Base-by-base conservation (phyloP, 37 sponge, comb jelly and placozoan species). In the Cladorhizidae sp. region DNA sequence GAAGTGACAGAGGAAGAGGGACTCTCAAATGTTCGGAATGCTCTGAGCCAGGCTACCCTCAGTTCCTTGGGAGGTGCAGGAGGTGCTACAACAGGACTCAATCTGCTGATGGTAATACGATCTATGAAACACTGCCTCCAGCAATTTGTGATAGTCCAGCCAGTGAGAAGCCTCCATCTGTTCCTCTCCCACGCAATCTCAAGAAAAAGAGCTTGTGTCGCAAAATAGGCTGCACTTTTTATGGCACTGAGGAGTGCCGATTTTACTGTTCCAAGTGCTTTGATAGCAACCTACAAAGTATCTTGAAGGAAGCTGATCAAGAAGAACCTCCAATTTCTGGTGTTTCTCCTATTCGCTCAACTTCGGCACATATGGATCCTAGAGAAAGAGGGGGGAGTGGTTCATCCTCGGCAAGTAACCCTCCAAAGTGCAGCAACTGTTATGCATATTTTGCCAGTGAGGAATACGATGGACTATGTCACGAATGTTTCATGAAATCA, bases 181-280 rank as follows among this genome's bases (percentile, higher is more conserved):
- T 52, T 9, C 74, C 83, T 14, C 71, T 39, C 12, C 74, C 73
- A 52, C 62, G 74, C 5, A 33, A 23, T 7, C 15, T 29, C 1
- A 41, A 49, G 8, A 80, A 83, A 20, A 57, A 63, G 35, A 76
- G 79, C 40, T 20, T 70, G 51, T 87, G 87, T 57, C 68, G 82
- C 2, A 78, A 64, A 15, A 51, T 78, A 11, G 74, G 73, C 25
- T 90, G 91, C 61, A 83, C 77, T 1, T 73, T 82, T 55, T 90
- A 77, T 86, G 91, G 91, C 7, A 74, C 77, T 0, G 40, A 42
- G 7, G 83, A 77, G 57, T 72, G 54, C 18, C 56, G 58, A 1
- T 86, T 69, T 51, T 86, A 90, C 67, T 90, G 91, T 57, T 85
- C 83, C 9, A 75, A 72, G 39, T 90, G 91, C 64, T 90, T 76